phyloP scores from a whole-genome alignment of 2,888 invertebrate species.

The Leptarthrus brevirostris region DNA sequence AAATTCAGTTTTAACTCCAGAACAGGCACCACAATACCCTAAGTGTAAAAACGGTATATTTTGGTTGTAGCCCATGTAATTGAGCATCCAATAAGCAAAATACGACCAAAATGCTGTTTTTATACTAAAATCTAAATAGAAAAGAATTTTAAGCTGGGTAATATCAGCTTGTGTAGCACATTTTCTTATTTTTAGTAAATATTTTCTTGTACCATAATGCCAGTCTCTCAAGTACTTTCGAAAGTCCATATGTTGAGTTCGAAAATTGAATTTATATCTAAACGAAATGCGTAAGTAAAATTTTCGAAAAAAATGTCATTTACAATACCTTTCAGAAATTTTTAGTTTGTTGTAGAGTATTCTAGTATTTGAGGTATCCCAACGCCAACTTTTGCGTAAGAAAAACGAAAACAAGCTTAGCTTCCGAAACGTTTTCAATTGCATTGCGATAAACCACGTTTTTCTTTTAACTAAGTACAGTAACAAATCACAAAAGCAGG shows the following conservation, averaged over 20 bases:
- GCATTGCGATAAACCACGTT: slow-evolving; percentile 37
- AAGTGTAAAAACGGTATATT: slow-evolving; percentile 25
- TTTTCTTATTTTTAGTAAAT: slow-evolving; percentile 29
- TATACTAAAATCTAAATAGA: slow-evolving; percentile 32
- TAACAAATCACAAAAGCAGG: slow-evolving; percentile 69
- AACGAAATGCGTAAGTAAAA: neutral
- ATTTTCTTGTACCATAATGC: slow-evolving; percentile 47
- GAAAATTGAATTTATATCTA: slow-evolving; percentile 44
- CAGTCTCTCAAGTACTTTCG: slow-evolving; percentile 44
- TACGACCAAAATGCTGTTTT: slow-evolving; percentile 24
- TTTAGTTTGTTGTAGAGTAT: slow-evolving; percentile 21
- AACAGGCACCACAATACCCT: slow-evolving; percentile 24
- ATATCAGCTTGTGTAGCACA: slow-evolving; percentile 5
- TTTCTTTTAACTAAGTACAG: slow-evolving; percentile 59
- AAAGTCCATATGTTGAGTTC: slow-evolving; percentile 23
- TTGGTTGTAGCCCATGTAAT: neutral
- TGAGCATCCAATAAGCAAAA: neutral
- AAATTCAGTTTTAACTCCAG: slow-evolving; percentile 16
- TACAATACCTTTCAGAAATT: slow-evolving; percentile 15
- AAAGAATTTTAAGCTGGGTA: slow-evolving; percentile 24
- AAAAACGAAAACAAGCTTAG: slow-evolving; percentile 43
- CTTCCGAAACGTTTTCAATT: slow-evolving; percentile 40
- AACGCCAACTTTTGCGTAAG: slow-evolving; percentile 25
- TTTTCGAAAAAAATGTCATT: neutral
- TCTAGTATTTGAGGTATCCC: slow-evolving; percentile 38